phyloP scores from a whole-genome alignment of 1,140 invertebrate genomes.

The Metopolophium dirhodum region DNA sequence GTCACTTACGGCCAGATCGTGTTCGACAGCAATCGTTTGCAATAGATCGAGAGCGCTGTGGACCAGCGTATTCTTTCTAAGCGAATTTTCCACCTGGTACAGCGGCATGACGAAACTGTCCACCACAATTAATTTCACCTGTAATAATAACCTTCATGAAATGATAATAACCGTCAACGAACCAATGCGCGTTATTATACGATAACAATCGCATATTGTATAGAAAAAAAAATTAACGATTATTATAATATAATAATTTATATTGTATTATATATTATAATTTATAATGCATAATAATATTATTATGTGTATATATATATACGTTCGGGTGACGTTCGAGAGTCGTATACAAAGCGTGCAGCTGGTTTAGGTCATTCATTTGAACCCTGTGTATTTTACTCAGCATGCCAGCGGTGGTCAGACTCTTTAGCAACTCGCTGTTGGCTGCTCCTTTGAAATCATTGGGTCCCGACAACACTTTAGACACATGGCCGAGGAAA shows the following conservation, averaged over 20 bases:
- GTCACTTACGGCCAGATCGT: constrained; percentile 60
- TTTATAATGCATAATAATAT: background rate
- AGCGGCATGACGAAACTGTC: constrained; percentile 60
- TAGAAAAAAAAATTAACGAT: background rate
- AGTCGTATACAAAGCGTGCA: constrained; percentile 26
- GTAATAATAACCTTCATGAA: background rate
- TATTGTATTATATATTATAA: background rate
- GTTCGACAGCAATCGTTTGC: constrained; percentile 32
- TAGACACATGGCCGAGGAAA: constrained; percentile 47
- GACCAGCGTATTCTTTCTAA: constrained; percentile 58
- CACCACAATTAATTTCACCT: constrained; percentile 60
- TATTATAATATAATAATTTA: background rate
- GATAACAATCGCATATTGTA: constrained; percentile 18
- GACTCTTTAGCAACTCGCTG: constrained; percentile 22
- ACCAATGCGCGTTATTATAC: background rate
- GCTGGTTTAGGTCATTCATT: constrained; percentile 47
- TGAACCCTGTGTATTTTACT: constrained; percentile 7
- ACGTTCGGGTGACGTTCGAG: constrained; percentile 41
- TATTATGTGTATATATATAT: background rate
- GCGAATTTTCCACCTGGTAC: constrained; percentile 58
- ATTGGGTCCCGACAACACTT: constrained; percentile 20
- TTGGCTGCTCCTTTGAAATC: constrained; percentile 33
- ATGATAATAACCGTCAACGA: background rate
- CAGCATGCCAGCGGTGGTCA: constrained; percentile 23
- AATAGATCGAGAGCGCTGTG: constrained; percentile 58